Base-by-base conservation (phyloP, 2,888 invertebrate genomes). In the Punctoribates punctum region DNA sequence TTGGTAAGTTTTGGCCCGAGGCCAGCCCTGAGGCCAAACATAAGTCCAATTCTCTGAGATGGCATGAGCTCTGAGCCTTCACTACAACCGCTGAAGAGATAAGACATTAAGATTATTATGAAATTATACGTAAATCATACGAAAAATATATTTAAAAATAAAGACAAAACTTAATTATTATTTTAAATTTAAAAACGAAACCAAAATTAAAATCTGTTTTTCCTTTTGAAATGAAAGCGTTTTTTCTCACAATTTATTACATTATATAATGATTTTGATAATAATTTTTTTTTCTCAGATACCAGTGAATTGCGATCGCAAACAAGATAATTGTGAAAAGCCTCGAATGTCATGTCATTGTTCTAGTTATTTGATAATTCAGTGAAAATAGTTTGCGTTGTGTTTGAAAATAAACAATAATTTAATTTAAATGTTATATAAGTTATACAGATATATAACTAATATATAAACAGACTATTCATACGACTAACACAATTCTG, bases 21-120 rank as follows among this genome's bases (percentile, higher is more conserved):
- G 76, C 76, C 60, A 76, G 54, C 17, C 76, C 76, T 54, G 76
- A 76, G 27, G 76, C 76, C 13, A 76, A 57, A 46, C 76, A 76
- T 25, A 76, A 73, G 62, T 76, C 76, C 38, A 76, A 17, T 65
- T 76, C 76, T 51, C 76, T 51, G 34, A 76, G 76, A 76, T 76
- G 76, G 29, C 76, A 76, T 8, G 57, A 57, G 42, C 73, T 73
- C 23, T 76, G 76, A 15, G 76, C 76, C 6, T 20, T 17, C 20
- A 76, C 73, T 25, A 76, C 51, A 51, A 29, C 73, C 15, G 54
- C 76, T 76, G 23, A 23, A 65, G 34, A 17, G 17, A 65, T 6
- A n/a, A 65, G 17, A 65, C 17, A 34, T 65, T 65, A 34, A n/a
- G 23, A 27, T 60, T 5, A 60, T 11, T 27, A 13, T 60, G 20